phyloP scores from a whole-genome alignment of 2,797 vertebrate species.

The Pygocentrus nattereri region DNA sequence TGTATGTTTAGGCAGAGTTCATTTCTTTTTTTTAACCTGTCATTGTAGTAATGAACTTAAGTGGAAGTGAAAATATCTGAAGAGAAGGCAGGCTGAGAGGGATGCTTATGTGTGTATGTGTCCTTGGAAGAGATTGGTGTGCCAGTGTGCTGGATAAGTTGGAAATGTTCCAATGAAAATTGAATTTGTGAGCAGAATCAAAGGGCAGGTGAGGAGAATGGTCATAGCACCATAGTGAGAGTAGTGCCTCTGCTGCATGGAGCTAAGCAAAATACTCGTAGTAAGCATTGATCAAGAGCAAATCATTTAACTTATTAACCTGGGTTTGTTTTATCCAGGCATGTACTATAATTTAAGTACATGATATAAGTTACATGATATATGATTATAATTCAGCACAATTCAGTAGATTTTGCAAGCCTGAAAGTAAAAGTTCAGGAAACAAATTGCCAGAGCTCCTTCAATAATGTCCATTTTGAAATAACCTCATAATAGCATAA shows the following conservation, averaged over 20 bases:
- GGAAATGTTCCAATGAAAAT: conserved; percentile 63
- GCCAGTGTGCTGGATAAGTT: conserved; percentile 56
- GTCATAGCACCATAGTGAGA: conserved; percentile 35
- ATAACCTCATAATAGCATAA: background rate
- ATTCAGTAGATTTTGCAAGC: too few relatives aligned
- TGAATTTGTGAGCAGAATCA: conserved; percentile 60
- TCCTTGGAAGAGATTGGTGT: conserved; percentile 56
- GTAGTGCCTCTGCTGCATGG: conserved; percentile 29
- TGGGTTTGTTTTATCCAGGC: background rate
- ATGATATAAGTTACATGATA: too few relatives aligned
- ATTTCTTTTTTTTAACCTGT: conserved; percentile 35
- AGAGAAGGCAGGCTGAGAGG: conserved; percentile 25
- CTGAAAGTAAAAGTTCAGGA: too few relatives aligned
- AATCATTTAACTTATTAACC: background rate
- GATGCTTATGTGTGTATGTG: conserved; percentile 34
- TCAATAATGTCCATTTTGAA: background rate
- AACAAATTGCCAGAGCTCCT: background rate
- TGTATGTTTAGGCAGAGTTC: background rate
- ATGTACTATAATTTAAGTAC: background rate
- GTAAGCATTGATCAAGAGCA: conserved; percentile 12
- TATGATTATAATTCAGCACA: too few relatives aligned
- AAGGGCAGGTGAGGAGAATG: conserved; percentile 58
- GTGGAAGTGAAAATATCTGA: conserved; percentile 39
- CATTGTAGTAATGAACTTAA: conserved; percentile 44
- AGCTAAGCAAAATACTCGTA: conserved; percentile 16